Conservation (phyloP, 2,888 invertebrate genomes). For the Aphrophora alni region DNA sequence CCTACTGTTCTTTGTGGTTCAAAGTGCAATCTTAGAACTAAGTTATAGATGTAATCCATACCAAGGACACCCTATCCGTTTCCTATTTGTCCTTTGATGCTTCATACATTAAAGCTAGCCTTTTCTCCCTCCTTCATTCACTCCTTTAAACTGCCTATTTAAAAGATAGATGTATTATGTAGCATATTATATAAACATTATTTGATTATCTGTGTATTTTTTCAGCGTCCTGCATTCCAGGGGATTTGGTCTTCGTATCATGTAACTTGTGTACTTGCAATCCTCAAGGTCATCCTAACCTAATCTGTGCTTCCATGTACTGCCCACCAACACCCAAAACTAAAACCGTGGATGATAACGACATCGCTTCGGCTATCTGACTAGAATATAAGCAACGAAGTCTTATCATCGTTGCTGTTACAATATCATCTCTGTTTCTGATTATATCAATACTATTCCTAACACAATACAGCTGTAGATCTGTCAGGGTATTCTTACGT, state of each 20-base stretch:
- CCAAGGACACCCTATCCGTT: too few species aligned
- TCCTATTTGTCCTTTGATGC: too few species aligned
- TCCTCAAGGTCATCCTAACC: constrained; percentile 48
- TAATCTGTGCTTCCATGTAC: constrained; percentile 51
- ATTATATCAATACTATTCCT: background rate
- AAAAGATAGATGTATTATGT: too few species aligned
- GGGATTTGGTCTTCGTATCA: constrained; percentile 50
- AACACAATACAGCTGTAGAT: background rate
- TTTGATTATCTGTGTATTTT: too few species aligned
- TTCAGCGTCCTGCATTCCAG: constrained; percentile 48
- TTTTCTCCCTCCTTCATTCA: too few species aligned
- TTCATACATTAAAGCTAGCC: too few species aligned
- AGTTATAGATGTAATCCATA: too few species aligned
- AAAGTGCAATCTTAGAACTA: too few species aligned
- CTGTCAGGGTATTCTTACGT: background rate
- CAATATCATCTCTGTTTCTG: background rate
- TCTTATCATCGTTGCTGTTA: background rate
- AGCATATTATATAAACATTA: too few species aligned
- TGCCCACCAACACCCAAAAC: constrained; percentile 48
- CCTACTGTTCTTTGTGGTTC: too few species aligned
- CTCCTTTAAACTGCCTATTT: too few species aligned
- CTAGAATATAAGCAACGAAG: background rate
- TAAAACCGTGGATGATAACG: constrained; percentile 26
- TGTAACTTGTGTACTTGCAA: constrained; percentile 52
- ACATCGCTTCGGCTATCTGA: constrained; percentile 22